phyloP scores from a whole-genome alignment of 2,113 vertebrate genomes.

The Jaculus jaculus region DNA sequence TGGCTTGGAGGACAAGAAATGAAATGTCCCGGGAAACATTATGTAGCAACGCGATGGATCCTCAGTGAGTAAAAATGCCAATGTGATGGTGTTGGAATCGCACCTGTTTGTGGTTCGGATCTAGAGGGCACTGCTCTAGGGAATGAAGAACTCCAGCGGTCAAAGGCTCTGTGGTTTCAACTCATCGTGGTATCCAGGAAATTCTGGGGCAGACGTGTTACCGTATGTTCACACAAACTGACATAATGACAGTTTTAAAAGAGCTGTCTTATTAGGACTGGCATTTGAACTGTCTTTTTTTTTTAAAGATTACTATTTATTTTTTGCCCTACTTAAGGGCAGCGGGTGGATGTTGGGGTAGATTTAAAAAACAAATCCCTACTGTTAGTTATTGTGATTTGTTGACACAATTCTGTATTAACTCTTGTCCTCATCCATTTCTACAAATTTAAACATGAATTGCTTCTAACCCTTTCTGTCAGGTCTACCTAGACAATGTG shows the following conservation, averaged over 20 bases:
- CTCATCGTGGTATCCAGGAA: background rate
- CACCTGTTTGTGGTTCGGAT: background rate
- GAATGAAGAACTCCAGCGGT: too few species aligned
- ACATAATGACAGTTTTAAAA: background rate
- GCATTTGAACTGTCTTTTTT: conserved; percentile 29
- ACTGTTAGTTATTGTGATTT: conserved; percentile 46
- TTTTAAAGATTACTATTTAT: conserved; percentile 69
- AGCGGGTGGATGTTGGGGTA: conserved; percentile 43
- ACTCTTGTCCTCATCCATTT: background rate
- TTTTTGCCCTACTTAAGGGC: conserved; percentile 69
- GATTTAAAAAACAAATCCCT: conserved; percentile 44
- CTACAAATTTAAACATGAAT: conserved; percentile 29
- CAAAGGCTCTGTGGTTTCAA: too few species aligned
- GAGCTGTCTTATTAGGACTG: conserved; percentile 39
- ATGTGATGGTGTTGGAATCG: background rate
- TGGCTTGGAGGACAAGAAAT: conserved; percentile 63
- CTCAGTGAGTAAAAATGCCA: background rate
- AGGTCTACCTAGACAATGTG: conserved; percentile 38
- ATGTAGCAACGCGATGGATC: conserved; percentile 33
- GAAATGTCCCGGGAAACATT: conserved; percentile 56
- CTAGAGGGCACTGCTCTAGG: background rate
- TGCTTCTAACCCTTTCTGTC: conserved; percentile 5
- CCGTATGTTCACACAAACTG: background rate
- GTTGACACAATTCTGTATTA: conserved; percentile 58
- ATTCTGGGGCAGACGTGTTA: background rate